Evolutionary conservation across 2,113 vertebrate species (phyloP).

Genomic region (Isichthys henryi): DNA sequence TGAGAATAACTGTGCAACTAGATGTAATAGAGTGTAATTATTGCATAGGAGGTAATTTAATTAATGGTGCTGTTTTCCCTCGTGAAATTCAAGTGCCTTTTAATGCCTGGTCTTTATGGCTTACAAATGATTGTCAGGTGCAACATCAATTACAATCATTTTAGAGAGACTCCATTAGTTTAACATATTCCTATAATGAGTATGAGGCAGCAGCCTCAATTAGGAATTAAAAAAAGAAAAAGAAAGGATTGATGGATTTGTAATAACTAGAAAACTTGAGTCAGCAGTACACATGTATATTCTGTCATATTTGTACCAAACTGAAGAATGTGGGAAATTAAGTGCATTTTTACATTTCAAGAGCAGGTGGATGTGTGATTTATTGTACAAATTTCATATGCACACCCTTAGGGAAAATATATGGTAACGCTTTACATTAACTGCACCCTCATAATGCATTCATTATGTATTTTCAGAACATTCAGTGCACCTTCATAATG

Average conservation of each 20-base stretch:
- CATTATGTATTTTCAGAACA: too few species aligned
- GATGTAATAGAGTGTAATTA: slow-evolving; percentile 61
- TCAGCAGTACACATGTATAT: neutral
- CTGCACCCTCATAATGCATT: too few species aligned
- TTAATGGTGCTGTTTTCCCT: slow-evolving; percentile 68
- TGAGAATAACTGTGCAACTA: slow-evolving; percentile 47
- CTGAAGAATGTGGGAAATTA: neutral
- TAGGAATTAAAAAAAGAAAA: neutral
- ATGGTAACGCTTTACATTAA: neutral
- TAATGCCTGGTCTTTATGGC: slow-evolving; percentile 60
- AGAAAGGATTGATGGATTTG: neutral
- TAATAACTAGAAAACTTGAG: neutral
- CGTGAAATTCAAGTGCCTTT: slow-evolving; percentile 65
- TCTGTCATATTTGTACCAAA: neutral
- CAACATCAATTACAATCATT: slow-evolving; percentile 72
- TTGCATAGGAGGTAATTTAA: slow-evolving; percentile 85
- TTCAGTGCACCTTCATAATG: too few species aligned
- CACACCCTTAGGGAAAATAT: neutral
- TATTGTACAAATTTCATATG: neutral
- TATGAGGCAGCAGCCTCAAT: slow-evolving; percentile 40
- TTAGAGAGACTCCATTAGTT: slow-evolving; percentile 77
- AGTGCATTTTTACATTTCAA: neutral
- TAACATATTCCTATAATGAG: slow-evolving; percentile 66
- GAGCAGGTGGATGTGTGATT: neutral
- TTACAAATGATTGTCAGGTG: slow-evolving; percentile 80